These are phyloP conservation scores for Cyclophora punctaria DNA, from an alignment of 2,888 invertebrate genomes.

Conservation along the genomic window DNA sequence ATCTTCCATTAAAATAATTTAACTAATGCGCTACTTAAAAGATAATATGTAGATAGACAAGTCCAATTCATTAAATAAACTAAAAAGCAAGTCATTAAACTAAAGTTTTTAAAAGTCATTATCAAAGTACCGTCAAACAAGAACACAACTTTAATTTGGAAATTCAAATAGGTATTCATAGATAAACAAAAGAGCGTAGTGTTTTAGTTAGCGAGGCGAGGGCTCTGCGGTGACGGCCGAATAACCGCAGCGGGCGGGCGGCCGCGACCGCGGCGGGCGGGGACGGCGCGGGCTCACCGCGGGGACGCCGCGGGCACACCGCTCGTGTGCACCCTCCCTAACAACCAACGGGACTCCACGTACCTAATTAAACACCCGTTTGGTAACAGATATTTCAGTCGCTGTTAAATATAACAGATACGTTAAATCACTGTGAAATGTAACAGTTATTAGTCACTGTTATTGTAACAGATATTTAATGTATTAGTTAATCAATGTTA, in stretches of 20 bases:
- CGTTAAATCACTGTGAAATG: too few relatives aligned
- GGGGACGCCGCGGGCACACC: conserved; percentile 20
- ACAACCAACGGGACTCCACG: conserved; percentile 32
- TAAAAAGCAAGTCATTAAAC: not conserved
- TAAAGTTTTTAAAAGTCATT: too few relatives aligned
- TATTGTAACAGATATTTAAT: too few relatives aligned
- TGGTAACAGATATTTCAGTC: conserved; percentile 6
- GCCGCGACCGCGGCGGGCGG: conserved; percentile 37
- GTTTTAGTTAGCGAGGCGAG: conserved; percentile 30
- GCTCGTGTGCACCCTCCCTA: conserved; percentile 25
- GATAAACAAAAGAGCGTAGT: conserved; percentile 35
- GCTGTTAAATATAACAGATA: too few relatives aligned
- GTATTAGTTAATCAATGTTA: too few relatives aligned
- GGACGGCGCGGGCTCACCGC: conserved; percentile 38
- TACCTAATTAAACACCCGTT: conserved; percentile 29
- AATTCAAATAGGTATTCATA: conserved; percentile 12
- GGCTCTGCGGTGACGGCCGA: conserved; percentile 23
- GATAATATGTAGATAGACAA: too few relatives aligned
- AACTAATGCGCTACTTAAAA: not conserved
- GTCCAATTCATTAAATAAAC: not conserved
- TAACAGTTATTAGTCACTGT: too few relatives aligned
- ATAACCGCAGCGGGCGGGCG: conserved; percentile 29
- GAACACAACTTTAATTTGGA: not conserved
- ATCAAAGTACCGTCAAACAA: too few relatives aligned
- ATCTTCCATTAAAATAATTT: not conserved